phyloP scores from a whole-genome alignment of 2,888 invertebrate genomes.

The Leucophenga montana region DNA sequence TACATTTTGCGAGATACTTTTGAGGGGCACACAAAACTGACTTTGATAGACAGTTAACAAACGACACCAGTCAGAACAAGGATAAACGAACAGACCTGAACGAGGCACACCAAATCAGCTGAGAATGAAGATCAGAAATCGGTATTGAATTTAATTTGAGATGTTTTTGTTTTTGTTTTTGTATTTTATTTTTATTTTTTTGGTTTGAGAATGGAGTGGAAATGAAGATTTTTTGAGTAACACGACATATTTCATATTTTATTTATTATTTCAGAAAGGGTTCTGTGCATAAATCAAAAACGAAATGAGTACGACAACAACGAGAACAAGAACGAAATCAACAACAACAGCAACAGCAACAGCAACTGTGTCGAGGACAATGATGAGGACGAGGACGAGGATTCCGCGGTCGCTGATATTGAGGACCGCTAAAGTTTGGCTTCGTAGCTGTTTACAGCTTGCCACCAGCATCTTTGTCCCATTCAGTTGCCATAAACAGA shows the following conservation, averaged over 20 bases:
- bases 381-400: slow-evolving; percentile 23
- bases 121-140: background rate
- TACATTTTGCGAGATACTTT: slow-evolving; percentile 54
- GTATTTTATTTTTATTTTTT: slow-evolving; percentile 8
- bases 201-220: background rate
- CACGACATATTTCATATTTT: slow-evolving; percentile 68
- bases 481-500: slow-evolving; percentile 46
- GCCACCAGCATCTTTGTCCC: slow-evolving; percentile 50
- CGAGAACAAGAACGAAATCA: slow-evolving; percentile 31
- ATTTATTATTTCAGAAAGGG: slow-evolving; percentile 68
- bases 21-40: slow-evolving; percentile 60
- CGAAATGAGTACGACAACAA: slow-evolving; percentile 64
- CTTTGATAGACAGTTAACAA: slow-evolving; percentile 71
- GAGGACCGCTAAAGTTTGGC: slow-evolving; percentile 1
- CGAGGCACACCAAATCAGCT: background rate
- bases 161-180: slow-evolving; percentile 9
- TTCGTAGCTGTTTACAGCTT: slow-evolving; percentile 24
- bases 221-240: slow-evolving; percentile 36
- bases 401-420: background rate
- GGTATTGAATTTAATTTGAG: background rate
- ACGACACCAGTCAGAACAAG: slow-evolving; percentile 56
- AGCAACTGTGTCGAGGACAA: slow-evolving; percentile 15
- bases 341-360: slow-evolving; percentile 28
- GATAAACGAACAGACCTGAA: background rate
- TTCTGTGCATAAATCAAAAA: slow-evolving; percentile 69